phyloP scores from a whole-genome alignment of 2,113 vertebrate species.

The Macrotis lagotis region DNA sequence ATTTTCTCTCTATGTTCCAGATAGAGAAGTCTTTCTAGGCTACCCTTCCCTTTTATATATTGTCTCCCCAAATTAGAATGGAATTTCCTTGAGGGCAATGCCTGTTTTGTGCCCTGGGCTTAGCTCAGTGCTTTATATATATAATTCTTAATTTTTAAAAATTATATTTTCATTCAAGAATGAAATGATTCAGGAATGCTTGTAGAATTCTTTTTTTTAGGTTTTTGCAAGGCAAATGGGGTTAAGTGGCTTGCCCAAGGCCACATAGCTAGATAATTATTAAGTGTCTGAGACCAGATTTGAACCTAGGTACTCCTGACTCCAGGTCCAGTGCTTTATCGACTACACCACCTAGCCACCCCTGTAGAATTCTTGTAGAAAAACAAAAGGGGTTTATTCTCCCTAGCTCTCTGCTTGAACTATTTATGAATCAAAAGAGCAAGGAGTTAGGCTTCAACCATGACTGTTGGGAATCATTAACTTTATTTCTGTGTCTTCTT shows the following conservation, averaged over 20 bases:
- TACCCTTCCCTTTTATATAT: no score
- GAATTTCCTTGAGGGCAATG: not conserved
- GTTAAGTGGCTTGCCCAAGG: no score
- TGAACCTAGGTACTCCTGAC: no score
- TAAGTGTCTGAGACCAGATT: no score
- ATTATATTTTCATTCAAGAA: not conserved
- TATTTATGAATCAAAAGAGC: not conserved
- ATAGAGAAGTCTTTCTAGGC: not conserved
- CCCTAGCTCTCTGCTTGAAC: not conserved
- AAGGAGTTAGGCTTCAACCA: not conserved
- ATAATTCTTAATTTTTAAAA: not conserved
- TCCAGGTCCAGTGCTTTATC: no score
- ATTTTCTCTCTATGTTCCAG: not conserved
- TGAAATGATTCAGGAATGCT: not conserved
- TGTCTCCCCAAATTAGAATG: not conserved
- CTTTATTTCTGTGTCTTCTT: not conserved
- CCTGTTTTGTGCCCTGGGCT: not conserved
- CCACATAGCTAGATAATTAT: no score
- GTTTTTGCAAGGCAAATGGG: no score
- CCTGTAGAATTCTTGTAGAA: not conserved
- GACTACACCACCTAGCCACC: no score
- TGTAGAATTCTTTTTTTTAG: no score
- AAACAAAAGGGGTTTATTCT: not conserved
- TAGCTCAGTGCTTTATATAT: not conserved
- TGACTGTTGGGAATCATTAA: not conserved